Conservation (phyloP, 2,797 vertebrate genomes). For the Acrossocheilus wenchowensis region DNA sequence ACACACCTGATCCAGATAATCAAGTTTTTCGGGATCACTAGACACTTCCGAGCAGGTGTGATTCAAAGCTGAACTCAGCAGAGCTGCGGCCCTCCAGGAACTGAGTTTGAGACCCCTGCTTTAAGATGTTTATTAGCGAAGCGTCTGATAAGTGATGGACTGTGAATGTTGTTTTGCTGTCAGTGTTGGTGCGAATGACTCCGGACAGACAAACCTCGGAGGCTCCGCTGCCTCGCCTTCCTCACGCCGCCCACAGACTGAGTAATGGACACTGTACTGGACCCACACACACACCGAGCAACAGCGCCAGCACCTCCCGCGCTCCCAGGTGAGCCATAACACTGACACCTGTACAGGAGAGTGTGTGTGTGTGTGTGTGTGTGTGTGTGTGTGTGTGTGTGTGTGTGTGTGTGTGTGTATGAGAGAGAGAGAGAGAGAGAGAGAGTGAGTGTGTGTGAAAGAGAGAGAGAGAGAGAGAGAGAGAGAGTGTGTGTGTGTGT, state of each 20-base stretch:
- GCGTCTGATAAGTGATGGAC: neutral
- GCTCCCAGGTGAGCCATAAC: constrained; percentile 71
- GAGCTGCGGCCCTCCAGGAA: no score
- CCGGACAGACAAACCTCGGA: constrained; percentile 66
- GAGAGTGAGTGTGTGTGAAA: no score
- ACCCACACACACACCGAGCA: constrained; percentile 69
- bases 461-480: no score
- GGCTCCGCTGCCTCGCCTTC: constrained; percentile 62
- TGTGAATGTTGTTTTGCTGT: constrained; percentile 31
- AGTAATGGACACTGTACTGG: constrained; percentile 54
- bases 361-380: neutral
- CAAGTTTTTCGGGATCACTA: no score
- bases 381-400: no score
- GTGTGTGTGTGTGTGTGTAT: no score
- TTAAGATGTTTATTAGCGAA: neutral
- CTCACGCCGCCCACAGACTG: constrained; percentile 66
- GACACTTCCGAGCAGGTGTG: no score
- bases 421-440: no score
- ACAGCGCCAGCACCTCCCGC: constrained; percentile 74
- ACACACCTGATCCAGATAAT: no score
- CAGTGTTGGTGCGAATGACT: constrained; percentile 71
- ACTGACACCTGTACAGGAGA: neutral
- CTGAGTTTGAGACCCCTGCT: no score
- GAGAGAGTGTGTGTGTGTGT: no score
- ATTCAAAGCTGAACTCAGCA: no score